Evolutionary conservation across 2,888 invertebrate genomes (phyloP), one percentile per base, ranked within the genome.

Genomic region (Diabrotica balteata): DNA sequence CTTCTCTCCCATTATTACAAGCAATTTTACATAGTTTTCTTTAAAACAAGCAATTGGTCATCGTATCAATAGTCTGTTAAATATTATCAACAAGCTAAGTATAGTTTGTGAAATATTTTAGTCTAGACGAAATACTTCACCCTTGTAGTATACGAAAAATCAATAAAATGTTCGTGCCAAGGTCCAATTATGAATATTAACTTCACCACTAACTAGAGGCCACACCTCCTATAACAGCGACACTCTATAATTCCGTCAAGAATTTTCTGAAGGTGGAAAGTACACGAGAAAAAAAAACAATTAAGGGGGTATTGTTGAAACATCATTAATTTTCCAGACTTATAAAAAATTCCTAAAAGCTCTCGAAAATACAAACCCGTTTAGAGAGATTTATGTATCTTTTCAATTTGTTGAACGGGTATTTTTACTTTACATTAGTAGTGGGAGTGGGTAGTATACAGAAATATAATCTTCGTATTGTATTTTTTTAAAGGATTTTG

Each of bases 101-200:
- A 8, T 8, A 45, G 45, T 43, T 8, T 22, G 2, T 46, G n/a
- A 55, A 46, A 47, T 44, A 49, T 11, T 17, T 42, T 8, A 6
- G 63, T 63, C 63, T 63, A 55, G 63, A 63, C 63, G 4, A 49
- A 43, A 52, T 45, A 51, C 52, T 51, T 52, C 10, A 60, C 7
- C 8, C 51, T 7, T 17, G 7, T 32, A 54, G 8, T 17, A 45
- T 9, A 54, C 6, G 11, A 54, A 53, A 46, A 63, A 63, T 63
- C 63, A 11, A 63, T 63, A 11, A 10, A 9, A 32, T n/a, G n/a
- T 55, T 63, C 63, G 55, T 63, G 63, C 8, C 32, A 55, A 63
- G 9, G 17, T 10, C 49, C 42, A 55, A 63, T 55, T 55, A 63
- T 55, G 54, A 63, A 46, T 53, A 62, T 55, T 54, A 54, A 63